phyloP scores from a whole-genome alignment of 1,140 invertebrate species.

The Brachionus rotundiformis region DNA sequence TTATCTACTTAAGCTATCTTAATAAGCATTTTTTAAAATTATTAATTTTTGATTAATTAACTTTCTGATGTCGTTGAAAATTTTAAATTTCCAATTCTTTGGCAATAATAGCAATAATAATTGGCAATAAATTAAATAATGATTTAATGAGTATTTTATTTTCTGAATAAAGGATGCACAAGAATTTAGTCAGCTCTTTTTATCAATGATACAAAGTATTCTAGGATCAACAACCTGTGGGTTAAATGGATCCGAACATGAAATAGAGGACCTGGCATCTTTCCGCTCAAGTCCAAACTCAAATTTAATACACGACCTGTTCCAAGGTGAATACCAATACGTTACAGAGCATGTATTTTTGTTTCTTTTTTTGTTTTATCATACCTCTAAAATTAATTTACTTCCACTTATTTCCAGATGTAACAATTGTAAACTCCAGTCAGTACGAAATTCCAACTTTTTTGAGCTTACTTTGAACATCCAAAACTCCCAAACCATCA shows the following conservation, averaged over 20 bases:
- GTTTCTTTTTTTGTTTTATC: conserved; percentile 14
- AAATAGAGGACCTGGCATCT: conserved; percentile 56
- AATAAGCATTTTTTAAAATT: too few relatives aligned
- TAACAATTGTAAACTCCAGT: conserved; percentile 69
- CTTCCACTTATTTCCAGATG: conserved; percentile 65
- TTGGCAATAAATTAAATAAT: background rate
- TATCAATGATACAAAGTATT: conserved; percentile 69
- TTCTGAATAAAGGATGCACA: conserved; percentile 70
- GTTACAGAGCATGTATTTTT: conserved; percentile 68
- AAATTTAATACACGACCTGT: conserved; percentile 69
- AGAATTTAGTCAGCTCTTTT: conserved; percentile 73
- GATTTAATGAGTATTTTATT: background rate
- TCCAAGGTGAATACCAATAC: conserved; percentile 71
- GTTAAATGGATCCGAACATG: conserved; percentile 59
- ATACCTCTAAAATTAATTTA: conserved; percentile 54
- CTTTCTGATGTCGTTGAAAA: too few relatives aligned
- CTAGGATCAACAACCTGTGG: conserved; percentile 55
- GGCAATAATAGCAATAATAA: too few relatives aligned
- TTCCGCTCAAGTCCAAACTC: conserved; percentile 56
- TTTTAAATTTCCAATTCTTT: too few relatives aligned
- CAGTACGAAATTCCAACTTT: conserved; percentile 69
- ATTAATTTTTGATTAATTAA: too few relatives aligned
- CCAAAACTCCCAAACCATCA: conserved; percentile 66
- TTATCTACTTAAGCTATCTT: too few relatives aligned
- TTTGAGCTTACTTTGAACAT: conserved; percentile 73